phyloP scores from a whole-genome alignment of 2,888 invertebrate genomes.

The Hypsopygia costalis region DNA sequence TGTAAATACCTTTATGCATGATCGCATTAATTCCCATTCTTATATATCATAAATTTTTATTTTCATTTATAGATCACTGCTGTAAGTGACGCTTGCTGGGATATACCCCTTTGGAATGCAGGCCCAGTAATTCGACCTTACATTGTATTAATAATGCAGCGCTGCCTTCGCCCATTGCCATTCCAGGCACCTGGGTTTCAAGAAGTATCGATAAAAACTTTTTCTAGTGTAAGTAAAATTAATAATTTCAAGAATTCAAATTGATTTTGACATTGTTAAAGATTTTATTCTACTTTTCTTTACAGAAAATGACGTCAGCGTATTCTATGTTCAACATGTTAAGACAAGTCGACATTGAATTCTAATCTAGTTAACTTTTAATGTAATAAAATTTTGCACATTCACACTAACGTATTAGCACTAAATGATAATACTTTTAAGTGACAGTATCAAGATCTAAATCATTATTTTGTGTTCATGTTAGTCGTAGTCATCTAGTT shows the following conservation, averaged over 20 bases:
- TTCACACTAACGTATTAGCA: too few relatives aligned
- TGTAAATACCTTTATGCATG: too few relatives aligned
- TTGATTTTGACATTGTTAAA: not conserved
- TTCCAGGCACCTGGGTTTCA: conserved; percentile 48
- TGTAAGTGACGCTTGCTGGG: conserved; percentile 49
- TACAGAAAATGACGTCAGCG: conserved; percentile 54
- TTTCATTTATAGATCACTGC: conserved; percentile 31
- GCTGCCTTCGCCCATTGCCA: conserved; percentile 43
- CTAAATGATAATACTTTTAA: too few relatives aligned
- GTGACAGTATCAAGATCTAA: too few relatives aligned
- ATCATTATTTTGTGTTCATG: too few relatives aligned
- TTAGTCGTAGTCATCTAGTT: too few relatives aligned
- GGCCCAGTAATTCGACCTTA: conserved; percentile 46
- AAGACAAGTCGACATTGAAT: conserved; percentile 33
- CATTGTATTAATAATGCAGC: conserved; percentile 55
- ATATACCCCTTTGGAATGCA: conserved; percentile 52
- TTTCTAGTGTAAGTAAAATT: conserved; percentile 43
- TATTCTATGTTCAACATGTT: conserved; percentile 60
- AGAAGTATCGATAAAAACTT: conserved; percentile 54
- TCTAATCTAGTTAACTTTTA: conserved; percentile 10
- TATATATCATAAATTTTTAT: too few relatives aligned
- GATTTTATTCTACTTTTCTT: conserved; percentile 14
- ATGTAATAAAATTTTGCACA: too few relatives aligned
- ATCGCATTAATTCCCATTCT: too few relatives aligned
- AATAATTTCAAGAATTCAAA: not conserved